These are phyloP conservation scores for Nemotelus nigrinus DNA, from an alignment of 2,888 invertebrate genomes.

Conservation along the genomic window DNA sequence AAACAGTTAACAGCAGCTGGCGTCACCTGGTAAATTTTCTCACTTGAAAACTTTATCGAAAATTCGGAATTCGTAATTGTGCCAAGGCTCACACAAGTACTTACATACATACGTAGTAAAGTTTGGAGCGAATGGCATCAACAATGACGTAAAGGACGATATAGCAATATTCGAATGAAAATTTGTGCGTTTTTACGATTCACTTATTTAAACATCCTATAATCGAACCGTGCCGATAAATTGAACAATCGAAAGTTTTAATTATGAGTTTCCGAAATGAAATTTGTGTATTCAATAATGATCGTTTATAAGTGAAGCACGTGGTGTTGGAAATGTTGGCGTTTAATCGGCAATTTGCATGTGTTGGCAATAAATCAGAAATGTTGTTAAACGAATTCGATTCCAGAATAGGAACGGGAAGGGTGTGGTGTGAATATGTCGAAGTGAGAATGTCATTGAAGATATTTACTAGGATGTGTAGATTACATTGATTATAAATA, in stretches of 20 bases:
- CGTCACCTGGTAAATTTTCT: not conserved
- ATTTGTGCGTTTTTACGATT: conserved; percentile 23
- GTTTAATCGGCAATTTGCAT: conserved; percentile 41
- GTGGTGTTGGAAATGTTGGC: conserved; percentile 33
- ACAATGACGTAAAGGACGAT: too few species aligned
- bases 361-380: conserved; percentile 30
- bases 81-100: too few species aligned
- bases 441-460: not conserved
- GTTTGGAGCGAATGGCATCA: too few species aligned
- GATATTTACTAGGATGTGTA: too few species aligned
- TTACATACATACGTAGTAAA: too few species aligned
- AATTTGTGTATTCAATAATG: not conserved
- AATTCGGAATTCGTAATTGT: too few species aligned
- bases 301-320: conserved; percentile 29
- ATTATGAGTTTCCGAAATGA: conserved; percentile 20
- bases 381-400: conserved; percentile 2
- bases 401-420: not conserved
- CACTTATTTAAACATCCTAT: conserved; percentile 7
- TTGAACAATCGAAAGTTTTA: conserved; percentile 21
- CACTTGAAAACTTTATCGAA: not conserved
- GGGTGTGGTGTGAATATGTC: not conserved
- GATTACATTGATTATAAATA: not conserved
- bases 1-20: conserved; percentile 27
- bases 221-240: conserved; percentile 7
- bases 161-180: conserved; percentile 7